phyloP scores from a whole-genome alignment of 2,888 invertebrate genomes.

The Uloborus plumipes region DNA sequence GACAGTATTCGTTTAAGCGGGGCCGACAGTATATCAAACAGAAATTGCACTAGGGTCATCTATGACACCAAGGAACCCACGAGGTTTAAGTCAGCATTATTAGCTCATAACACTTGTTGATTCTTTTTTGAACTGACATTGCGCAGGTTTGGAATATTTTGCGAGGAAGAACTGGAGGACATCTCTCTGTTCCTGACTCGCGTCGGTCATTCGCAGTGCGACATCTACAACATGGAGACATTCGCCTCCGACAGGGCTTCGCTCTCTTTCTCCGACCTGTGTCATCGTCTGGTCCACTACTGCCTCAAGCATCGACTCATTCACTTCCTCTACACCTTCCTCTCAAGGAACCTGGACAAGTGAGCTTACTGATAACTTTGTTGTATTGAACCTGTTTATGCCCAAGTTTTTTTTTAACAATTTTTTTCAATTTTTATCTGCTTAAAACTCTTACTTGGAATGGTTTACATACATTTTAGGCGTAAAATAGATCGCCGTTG shows the following conservation, averaged over 20 bases:
- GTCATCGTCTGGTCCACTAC: slow-evolving; percentile 57
- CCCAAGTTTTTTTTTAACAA: too few species aligned
- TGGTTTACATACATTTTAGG: too few species aligned
- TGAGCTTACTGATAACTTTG: slow-evolving; percentile 8
- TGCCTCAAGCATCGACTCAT: slow-evolving; percentile 45
- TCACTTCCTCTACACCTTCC: slow-evolving; percentile 43
- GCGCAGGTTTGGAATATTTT: slow-evolving; percentile 55
- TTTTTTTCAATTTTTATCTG: too few species aligned
- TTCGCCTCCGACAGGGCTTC: slow-evolving; percentile 36
- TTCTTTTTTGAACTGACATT: neutral
- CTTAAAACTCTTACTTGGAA: too few species aligned
- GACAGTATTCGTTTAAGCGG: too few species aligned
- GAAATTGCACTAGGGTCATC: too few species aligned
- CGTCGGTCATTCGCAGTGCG: slow-evolving; percentile 39
- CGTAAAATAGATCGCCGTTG: too few species aligned
- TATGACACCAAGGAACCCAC: too few species aligned
- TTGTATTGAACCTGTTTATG: too few species aligned
- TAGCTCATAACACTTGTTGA: neutral
- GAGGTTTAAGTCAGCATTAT: too few species aligned
- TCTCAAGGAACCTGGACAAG: slow-evolving; percentile 34
- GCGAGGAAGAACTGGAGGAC: slow-evolving; percentile 59
- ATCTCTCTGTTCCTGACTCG: slow-evolving; percentile 40
- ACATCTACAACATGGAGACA: slow-evolving; percentile 23
- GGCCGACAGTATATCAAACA: too few species aligned
- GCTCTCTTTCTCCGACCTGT: slow-evolving; percentile 44